Base-by-base conservation (phyloP, 2,113 vertebrate species). In the Cebidichthys violaceus region DNA sequence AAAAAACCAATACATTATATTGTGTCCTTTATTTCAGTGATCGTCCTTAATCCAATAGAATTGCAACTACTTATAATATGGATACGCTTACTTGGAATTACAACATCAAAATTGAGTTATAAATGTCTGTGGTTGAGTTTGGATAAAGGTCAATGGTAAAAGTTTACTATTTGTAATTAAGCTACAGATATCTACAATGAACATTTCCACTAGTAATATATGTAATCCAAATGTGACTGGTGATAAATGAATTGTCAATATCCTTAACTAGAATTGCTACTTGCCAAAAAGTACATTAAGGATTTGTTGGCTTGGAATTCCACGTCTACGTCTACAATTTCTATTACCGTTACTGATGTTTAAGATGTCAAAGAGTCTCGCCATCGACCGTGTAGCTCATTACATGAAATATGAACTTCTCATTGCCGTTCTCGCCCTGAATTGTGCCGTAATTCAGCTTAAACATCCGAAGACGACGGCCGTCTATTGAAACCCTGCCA, bases 401-500 rank as follows among this genome's bases (percentile, higher is more conserved):
- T 69, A 79, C 47, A 70, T 47, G 69, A 73, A 64, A 31, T 78
- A 81, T 79, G 77, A 57, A 24, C 24, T 9, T 60, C 69, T 83
- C 55, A 62, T 78, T 66, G 54, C 65, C 27, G 22, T 75, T 75
- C 43, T 59, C 37, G 39, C 18, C 33, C 52, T 69, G 68, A 84
- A 77, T 66, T 61, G 47, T 2, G 6, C 1, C 10, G 54, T 83
- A 39, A 54, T 57, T 90, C 80, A 71, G 39, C 39, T 72, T 81
- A 80, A 81, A 82, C 72, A 35, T 76, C 79, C 72, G 41, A 66
- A 33, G 43, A 60, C 31, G 20, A 61, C 59, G 50, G 41, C 57
- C 14, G 29, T 41, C 61, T 65, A 77, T 83, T 81, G 79, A 87
- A 75, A 29, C 61, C 37, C 81, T 85, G 91, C 77, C 87, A 78